These are phyloP conservation scores for Brachypalpus laphriformis DNA, from an alignment of 2,888 invertebrate genomes.

Conservation along the genomic window DNA sequence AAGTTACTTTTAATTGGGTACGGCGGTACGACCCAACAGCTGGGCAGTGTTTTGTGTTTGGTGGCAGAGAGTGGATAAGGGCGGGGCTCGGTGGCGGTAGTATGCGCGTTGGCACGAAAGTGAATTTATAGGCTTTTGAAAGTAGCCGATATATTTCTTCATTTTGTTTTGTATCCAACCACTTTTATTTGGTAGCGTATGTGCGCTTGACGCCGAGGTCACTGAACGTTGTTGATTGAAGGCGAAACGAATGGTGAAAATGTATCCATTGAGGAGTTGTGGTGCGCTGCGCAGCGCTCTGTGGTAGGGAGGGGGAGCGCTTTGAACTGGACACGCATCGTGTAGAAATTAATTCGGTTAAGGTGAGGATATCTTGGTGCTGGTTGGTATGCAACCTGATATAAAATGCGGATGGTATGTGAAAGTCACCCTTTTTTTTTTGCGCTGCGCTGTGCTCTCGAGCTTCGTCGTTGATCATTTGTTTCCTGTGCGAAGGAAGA, in stretches of 20 bases:
- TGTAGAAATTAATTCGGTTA: constrained; percentile 58
- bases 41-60: constrained; percentile 26
- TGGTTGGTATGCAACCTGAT: constrained; percentile 53
- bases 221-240: constrained; percentile 59
- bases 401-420: constrained; percentile 38
- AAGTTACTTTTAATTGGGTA: constrained; percentile 62
- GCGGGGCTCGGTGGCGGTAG: constrained; percentile 44
- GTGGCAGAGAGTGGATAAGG: constrained; percentile 31
- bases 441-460: not conserved
- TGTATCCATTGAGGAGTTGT: constrained; percentile 7
- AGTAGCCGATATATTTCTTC: constrained; percentile 53
- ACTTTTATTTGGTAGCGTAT: constrained; percentile 28
- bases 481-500: constrained; percentile 48
- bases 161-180: not conserved
- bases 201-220: constrained; percentile 54
- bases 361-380: constrained; percentile 54
- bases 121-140: constrained; percentile 69
- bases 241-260: constrained; percentile 57
- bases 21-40: constrained; percentile 60
- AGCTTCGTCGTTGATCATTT: constrained; percentile 29
- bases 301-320: not conserved
- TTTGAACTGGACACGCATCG: constrained; percentile 37
- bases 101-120: constrained; percentile 43
- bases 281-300: not conserved
- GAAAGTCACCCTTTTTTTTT: constrained; percentile 59